phyloP scores from a whole-genome alignment of 2,113 vertebrate species.

The Chlamydotis undulata region DNA sequence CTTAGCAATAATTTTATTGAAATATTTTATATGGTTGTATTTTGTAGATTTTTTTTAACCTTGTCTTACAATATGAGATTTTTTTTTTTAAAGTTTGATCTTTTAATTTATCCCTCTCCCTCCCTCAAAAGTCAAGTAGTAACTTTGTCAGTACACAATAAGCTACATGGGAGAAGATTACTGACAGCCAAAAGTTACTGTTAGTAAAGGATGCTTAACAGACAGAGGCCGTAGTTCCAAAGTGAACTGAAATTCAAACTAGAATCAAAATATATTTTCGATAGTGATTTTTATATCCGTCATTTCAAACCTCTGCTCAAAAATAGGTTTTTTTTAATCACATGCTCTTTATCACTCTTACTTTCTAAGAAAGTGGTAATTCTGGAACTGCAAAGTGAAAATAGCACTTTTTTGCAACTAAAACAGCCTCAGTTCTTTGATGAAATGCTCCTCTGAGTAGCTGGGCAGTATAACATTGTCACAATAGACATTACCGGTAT shows the following conservation, averaged over 20 bases:
- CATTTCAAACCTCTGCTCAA: not conserved
- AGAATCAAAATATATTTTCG: not conserved
- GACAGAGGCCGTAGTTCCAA: not conserved
- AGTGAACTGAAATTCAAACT: not conserved
- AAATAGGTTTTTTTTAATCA: not conserved
- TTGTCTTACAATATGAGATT: not conserved
- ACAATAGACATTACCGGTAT: accelerated
- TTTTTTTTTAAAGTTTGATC: not conserved
- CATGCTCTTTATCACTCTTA: not conserved
- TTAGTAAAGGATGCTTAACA: not conserved
- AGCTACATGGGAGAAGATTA: not conserved
- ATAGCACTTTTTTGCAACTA: not conserved
- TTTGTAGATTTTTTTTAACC: not conserved
- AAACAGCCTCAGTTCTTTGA: not conserved
- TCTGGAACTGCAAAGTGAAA: not conserved
- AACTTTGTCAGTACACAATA: not conserved
- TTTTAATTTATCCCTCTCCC: not conserved
- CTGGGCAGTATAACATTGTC: not conserved
- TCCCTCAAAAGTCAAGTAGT: not conserved
- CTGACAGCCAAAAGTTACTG: not conserved
- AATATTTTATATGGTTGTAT: not conserved
- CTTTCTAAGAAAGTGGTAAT: not conserved
- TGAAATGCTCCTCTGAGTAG: not conserved
- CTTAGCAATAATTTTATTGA: not conserved
- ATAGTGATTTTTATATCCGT: not conserved